These are phyloP conservation scores for Labrus mixtus DNA, from an alignment of 2,113 vertebrate genomes.

Conservation along the genomic window DNA sequence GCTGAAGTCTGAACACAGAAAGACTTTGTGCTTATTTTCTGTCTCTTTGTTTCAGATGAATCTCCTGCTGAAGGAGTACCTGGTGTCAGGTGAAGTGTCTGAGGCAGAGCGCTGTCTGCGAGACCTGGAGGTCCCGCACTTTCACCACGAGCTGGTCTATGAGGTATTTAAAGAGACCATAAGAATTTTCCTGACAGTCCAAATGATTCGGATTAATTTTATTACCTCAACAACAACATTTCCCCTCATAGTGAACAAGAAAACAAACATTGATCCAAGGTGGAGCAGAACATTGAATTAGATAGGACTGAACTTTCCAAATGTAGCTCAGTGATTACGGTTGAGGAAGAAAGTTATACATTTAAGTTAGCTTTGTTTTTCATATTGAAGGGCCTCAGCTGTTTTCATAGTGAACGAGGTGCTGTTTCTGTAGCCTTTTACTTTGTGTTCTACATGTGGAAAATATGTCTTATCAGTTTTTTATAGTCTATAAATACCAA, in stretches of 20 bases:
- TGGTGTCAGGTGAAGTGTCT: constrained; percentile 85
- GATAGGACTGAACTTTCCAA: neutral
- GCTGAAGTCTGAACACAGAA: neutral
- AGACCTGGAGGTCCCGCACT: constrained; percentile 90
- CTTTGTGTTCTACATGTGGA: too few species aligned
- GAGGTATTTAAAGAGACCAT: constrained; percentile 79
- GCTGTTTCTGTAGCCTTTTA: neutral
- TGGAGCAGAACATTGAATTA: constrained; percentile 8
- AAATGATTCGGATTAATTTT: too few species aligned
- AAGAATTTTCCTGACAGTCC: neutral
- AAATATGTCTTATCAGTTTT: neutral
- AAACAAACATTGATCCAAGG: constrained; percentile 20
- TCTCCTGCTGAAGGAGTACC: constrained; percentile 87
- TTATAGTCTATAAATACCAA: neutral
- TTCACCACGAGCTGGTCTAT: constrained; percentile 92
- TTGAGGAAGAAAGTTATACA: too few species aligned
- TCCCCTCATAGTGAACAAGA: neutral
- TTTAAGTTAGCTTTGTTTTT: too few species aligned
- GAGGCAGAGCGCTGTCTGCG: constrained; percentile 89
- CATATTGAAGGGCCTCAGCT: neutral
- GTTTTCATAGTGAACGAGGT: neutral
- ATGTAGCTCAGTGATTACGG: neutral
- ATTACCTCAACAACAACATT: too few species aligned
- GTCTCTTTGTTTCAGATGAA: constrained; percentile 84
- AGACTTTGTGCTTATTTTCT: neutral